Conservation (phyloP, 2,888 invertebrate genomes). For the Andrena hattorfiana region DNA sequence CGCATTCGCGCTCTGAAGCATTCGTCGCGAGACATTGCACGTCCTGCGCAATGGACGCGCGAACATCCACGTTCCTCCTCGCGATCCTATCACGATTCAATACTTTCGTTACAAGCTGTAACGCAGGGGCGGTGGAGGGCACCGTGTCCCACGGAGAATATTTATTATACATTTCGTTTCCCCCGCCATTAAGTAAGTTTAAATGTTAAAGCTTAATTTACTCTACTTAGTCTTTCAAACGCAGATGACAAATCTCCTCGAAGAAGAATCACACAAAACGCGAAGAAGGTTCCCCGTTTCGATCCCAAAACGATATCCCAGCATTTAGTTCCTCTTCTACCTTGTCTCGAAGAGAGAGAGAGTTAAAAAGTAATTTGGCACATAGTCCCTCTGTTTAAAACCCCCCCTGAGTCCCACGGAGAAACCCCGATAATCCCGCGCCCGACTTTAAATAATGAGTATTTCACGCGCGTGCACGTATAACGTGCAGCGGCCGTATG, state of each 20-base stretch:
- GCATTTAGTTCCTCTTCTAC: not conserved
- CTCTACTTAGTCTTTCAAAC: too few species aligned
- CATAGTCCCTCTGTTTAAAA: not conserved
- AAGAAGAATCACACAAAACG: too few species aligned
- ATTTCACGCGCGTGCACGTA: conserved; percentile 43
- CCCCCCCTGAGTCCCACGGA: not conserved
- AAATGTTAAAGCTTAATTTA: too few species aligned
- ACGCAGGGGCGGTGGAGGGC: not conserved
- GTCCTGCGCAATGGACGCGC: conserved; percentile 6
- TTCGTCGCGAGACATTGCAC: not conserved
- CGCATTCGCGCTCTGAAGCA: conserved; percentile 15
- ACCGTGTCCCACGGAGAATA: not conserved
- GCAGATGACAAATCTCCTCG: too few species aligned
- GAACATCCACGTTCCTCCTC: conserved; percentile 18
- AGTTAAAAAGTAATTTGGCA: not conserved
- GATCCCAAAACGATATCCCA: conserved; percentile 12
- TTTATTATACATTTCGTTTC: not conserved
- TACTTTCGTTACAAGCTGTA: conserved; percentile 50
- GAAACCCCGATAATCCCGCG: not conserved
- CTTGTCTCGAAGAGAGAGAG: not conserved
- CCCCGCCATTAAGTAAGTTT: too few species aligned
- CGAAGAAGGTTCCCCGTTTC: not conserved
- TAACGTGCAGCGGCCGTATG: conserved; percentile 47
- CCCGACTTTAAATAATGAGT: conserved; percentile 33
- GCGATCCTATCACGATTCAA: conserved; percentile 50